Conservation (phyloP, 2,797 vertebrate genomes). For the Poeciliopsis paucimaculata region DNA sequence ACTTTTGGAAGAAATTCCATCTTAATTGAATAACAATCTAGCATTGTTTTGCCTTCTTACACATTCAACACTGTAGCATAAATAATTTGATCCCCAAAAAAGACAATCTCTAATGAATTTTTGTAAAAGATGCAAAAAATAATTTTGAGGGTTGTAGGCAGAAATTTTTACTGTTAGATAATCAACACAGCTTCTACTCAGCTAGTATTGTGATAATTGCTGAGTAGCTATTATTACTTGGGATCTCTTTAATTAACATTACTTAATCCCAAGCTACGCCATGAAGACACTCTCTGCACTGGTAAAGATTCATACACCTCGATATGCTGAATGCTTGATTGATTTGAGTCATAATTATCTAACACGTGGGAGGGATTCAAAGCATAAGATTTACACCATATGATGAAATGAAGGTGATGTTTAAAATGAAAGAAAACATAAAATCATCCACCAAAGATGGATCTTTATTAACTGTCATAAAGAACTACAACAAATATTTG, state of each 20-base stretch:
- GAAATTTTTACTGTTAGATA: neutral
- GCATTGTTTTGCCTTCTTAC: too few species aligned
- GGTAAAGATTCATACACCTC: neutral
- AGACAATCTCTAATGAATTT: too few species aligned
- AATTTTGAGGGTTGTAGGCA: too few species aligned
- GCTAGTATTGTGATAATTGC: neutral
- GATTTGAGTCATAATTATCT: neutral
- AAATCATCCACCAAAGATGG: too few species aligned
- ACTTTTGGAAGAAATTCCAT: too few species aligned
- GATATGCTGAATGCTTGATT: neutral
- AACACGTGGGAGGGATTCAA: neutral
- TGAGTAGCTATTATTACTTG: too few species aligned
- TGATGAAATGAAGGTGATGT: neutral
- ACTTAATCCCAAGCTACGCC: neutral
- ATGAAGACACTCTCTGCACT: neutral
- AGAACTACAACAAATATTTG: neutral
- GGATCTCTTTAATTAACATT: neutral
- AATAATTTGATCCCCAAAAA: too few species aligned
- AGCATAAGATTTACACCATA: neutral
- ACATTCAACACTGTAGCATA: too few species aligned
- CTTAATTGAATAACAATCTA: too few species aligned
- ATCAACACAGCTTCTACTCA: neutral
- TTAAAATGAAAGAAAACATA: neutral
- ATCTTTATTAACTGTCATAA: neutral
- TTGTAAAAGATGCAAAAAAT: too few species aligned